Evolutionary conservation across 2,113 vertebrate genomes (phyloP).

Genomic region (Epinephelus moara): DNA sequence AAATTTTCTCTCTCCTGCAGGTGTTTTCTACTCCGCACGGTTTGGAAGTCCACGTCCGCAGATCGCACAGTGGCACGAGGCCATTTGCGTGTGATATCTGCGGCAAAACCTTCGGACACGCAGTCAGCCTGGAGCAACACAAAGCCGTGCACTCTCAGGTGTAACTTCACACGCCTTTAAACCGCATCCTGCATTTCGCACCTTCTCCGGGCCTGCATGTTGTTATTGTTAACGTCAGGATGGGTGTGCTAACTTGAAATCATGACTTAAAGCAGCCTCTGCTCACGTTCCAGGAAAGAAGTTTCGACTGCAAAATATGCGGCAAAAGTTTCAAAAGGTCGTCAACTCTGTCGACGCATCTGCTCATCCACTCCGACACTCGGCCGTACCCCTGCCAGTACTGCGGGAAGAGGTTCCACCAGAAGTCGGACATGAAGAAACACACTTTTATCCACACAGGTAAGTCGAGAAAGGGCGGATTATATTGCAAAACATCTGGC

Average conservation of each 20-base stretch:
- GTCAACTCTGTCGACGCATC: constrained; percentile 95
- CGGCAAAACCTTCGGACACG: constrained; percentile 98
- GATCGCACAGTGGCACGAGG: constrained; percentile 96
- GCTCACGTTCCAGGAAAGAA: constrained; percentile 89
- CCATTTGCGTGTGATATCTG: constrained; percentile 97
- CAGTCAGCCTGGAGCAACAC: constrained; percentile 98
- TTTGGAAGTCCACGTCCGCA: constrained; percentile 96
- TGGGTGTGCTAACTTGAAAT: neutral
- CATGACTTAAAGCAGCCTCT: neutral
- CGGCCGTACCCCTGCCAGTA: constrained; percentile 97
- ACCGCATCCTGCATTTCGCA: neutral
- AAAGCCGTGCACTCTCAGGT: constrained; percentile 98
- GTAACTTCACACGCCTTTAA: constrained; percentile 9
- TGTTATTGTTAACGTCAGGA: neutral
- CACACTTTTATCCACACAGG: constrained; percentile 99
- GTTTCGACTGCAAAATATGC: constrained; percentile 99
- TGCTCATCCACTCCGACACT: constrained; percentile 98
- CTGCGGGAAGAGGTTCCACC: constrained; percentile 98
- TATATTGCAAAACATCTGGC: no score
- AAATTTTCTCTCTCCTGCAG: constrained; percentile 71
- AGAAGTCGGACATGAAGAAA: constrained; percentile 99
- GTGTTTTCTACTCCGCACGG: constrained; percentile 98
- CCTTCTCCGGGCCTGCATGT: neutral
- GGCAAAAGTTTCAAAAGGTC: constrained; percentile 98
- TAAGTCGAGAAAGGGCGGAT: constrained; percentile 41